Conservation (phyloP, 2,797 vertebrate species). For the Austrolebias charrua region DNA sequence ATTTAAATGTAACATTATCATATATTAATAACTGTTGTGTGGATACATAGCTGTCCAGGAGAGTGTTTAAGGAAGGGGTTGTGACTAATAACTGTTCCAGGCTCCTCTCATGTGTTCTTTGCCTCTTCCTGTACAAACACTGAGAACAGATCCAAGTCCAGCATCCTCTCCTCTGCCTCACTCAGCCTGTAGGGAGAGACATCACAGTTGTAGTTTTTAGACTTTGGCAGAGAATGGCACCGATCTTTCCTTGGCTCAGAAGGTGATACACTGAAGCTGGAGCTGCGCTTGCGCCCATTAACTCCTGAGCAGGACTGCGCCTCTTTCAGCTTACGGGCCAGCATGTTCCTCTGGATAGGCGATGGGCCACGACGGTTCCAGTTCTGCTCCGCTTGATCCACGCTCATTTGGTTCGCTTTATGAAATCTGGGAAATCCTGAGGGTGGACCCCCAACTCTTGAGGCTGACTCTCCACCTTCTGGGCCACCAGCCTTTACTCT, state of each 20-base stretch:
- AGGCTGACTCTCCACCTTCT: slow-evolving; percentile 35
- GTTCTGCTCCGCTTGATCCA: slow-evolving; percentile 77
- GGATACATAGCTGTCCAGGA: no score
- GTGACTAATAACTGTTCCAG: background rate
- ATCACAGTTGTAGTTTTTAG: slow-evolving; percentile 81
- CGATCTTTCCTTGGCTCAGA: slow-evolving; percentile 77
- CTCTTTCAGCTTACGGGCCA: slow-evolving; percentile 84
- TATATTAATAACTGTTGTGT: background rate
- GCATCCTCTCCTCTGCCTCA: slow-evolving; percentile 88
- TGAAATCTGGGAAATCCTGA: background rate
- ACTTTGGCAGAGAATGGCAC: slow-evolving; percentile 86
- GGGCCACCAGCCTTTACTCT: slow-evolving; percentile 33
- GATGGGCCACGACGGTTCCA: slow-evolving; percentile 87
- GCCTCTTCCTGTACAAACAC: slow-evolving; percentile 77
- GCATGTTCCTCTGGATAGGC: slow-evolving; percentile 83
- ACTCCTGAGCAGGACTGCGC: slow-evolving; percentile 65
- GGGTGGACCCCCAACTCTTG: slow-evolving; percentile 62
- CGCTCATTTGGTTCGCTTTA: slow-evolving; percentile 35
- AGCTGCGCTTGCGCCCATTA: slow-evolving; percentile 80
- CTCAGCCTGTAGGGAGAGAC: slow-evolving; percentile 87
- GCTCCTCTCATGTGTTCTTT: slow-evolving; percentile 15
- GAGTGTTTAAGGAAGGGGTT: background rate
- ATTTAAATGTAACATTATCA: background rate
- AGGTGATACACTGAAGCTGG: slow-evolving; percentile 80
- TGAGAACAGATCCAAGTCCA: slow-evolving; percentile 83